Evolutionary conservation across 2,797 vertebrate genomes (phyloP), one percentile per base, ranked within the genome.

Genomic region (Anomalospiza imberbis): DNA sequence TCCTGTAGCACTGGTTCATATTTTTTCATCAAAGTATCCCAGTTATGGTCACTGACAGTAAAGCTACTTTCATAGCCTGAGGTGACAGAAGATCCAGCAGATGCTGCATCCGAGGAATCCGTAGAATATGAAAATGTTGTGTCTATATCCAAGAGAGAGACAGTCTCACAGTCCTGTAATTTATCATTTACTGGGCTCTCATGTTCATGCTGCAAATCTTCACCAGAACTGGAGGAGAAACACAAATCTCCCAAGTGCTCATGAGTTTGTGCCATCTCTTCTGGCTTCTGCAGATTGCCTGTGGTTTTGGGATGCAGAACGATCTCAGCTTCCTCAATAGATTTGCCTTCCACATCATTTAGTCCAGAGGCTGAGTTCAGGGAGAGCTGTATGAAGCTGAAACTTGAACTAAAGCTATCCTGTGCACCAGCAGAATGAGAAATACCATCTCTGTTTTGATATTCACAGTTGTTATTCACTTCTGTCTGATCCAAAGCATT

Each of bases 361-460:
- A 77, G 80, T 48, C 92, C 94, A 61, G 95, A 95, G 2, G 89
- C 53, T 0, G 44, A 97, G 78, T 93, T 95, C 26, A 99, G 95
- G 4, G 98, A 99, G 65, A 98, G 97, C 58, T 96, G 98, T 89
- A 99, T 99, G 95, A 99, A 99, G 94, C 98, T 99, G 79, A 99
- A 99, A 94, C 96, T 99, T 68, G 99, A 99, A 92, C 93, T 98
- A 67, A 99, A 99, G 72, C 88, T 81, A 24, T 96, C 92, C 0
- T 76, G 45, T 65, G 62, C 36, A 61, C 58, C 29, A 10, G 60
- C 29, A 45, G 86, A 75, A 57, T 0, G 0, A 44, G 84, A 71
- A 80, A 47, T 3, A 29, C 1, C 66, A 53, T 63, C 78, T 26
- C 14, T 74, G 40, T 20, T 91, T 74, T 75, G 88, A 91, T 65